These are phyloP conservation scores for Malacoctenus gilli DNA, from an alignment of 2,797 vertebrate genomes.

Conservation along the genomic window DNA sequence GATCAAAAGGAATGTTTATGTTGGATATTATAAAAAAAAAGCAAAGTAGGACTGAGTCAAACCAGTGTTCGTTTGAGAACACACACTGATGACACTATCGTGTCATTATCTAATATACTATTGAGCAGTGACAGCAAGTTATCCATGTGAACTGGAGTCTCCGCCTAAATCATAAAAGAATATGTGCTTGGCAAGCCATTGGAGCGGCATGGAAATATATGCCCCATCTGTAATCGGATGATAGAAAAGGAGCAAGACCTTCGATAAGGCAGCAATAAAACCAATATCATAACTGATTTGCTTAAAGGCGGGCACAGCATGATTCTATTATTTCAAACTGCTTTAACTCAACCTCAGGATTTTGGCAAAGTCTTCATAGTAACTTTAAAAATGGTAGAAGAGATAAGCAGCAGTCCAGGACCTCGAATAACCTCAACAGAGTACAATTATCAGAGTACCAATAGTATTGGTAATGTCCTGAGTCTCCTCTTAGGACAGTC, in stretches of 20 bases:
- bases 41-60: constrained; percentile 4
- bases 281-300: constrained; percentile 3
- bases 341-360: neutral
- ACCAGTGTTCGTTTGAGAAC: constrained; percentile 7
- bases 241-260: constrained; percentile 7
- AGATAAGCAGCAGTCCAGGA: neutral
- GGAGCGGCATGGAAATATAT: constrained; percentile 13
- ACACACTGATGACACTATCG: neutral
- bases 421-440: constrained; percentile 7
- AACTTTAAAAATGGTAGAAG: neutral
- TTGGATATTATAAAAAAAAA: neutral
- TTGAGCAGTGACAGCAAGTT: constrained; percentile 5
- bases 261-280: no score
- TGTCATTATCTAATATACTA: neutral
- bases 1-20: constrained; percentile 11
- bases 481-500: constrained; percentile 31
- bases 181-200: constrained; percentile 32
- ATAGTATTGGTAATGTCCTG: constrained; percentile 11
- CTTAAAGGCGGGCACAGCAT: neutral
- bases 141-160: constrained; percentile 10
- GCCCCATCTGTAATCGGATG: constrained; percentile 41
- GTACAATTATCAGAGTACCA: constrained; percentile 16
- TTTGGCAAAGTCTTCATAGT: constrained; percentile 1
- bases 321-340: neutral
- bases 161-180: constrained; percentile 20